Evolutionary conservation across 2,888 invertebrate genomes (phyloP).

Genomic region (Pemphredon lugubris): DNA sequence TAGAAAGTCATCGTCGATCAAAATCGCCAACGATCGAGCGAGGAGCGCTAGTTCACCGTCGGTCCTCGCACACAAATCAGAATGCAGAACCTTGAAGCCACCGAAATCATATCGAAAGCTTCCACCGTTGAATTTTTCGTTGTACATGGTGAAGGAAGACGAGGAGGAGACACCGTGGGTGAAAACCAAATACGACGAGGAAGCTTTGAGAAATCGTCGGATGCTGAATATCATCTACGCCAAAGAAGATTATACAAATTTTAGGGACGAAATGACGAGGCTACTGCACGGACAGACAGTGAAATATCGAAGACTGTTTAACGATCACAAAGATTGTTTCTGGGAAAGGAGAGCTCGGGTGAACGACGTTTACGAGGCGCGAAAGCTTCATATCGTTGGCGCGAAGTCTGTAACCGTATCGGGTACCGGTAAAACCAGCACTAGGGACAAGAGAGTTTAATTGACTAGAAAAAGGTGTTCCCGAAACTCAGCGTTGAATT

Average conservation of each 20-base stretch:
- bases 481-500: neutral
- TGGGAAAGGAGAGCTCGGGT: conserved; percentile 18
- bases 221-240: conserved; percentile 15
- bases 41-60: too few species aligned
- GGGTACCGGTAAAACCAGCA: neutral
- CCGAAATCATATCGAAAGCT: conserved; percentile 20
- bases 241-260: conserved; percentile 14
- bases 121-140: conserved; percentile 33
- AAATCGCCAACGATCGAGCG: too few species aligned
- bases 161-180: conserved; percentile 3
- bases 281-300: conserved; percentile 9
- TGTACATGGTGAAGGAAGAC: conserved; percentile 27
- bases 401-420: neutral
- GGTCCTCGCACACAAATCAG: neutral
- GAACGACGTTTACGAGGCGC: conserved; percentile 27
- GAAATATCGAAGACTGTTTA: conserved; percentile 18
- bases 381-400: conserved; percentile 9
- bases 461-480: conserved; percentile 3
- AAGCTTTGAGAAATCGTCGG: conserved; percentile 10
- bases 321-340: conserved; percentile 2
- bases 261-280: conserved; percentile 18
- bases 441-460: neutral
- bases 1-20: neutral
- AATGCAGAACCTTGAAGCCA: conserved; percentile 31
- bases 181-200: conserved; percentile 21